Evolutionary conservation across 2,797 vertebrate species (phyloP), one percentile per base, ranked within the genome.

Genomic region (Iguana delicatissima): DNA sequence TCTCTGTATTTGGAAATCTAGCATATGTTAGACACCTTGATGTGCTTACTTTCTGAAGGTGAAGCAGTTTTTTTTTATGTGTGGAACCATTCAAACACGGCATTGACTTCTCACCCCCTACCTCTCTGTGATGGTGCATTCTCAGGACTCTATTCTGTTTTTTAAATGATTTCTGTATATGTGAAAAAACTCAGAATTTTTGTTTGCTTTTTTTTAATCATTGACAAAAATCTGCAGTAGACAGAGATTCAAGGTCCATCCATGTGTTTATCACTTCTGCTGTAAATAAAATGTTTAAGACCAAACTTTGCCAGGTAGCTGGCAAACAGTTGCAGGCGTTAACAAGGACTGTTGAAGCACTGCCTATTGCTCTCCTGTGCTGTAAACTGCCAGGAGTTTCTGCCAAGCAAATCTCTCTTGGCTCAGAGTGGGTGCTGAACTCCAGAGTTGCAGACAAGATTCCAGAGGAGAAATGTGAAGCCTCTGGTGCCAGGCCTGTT

Each of bases 391-490:
- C 86, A 88, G 80, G 73, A 84, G 59, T 26, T 84, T 46, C 46
- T 84, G 90, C 90, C 80, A 88, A 91, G 59, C 86, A 87, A 86
- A 72, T 88, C 73, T 79, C 55, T 67, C 46, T 79, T 79, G 81
- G 73, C 90, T 57, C 76, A 6, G 32, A 22, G 46, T 13, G 50
- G 38, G 35, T 29, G 52, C 46, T 26, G 55, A 59, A 67, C 89
- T 90, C 85, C 72, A 73, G 57, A 83, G 42, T 46, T 83, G 80
- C 80, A 77, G 85, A 90, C 42, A 77, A 83, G 80, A 84, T 88
- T 91, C 86, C 86, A 79, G 86, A 79, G 73, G 59, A 83, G 74
- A 87, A 80, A 89, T 76, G 76, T 91, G 85, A 91, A 87, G 69
- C 14, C 80, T 42, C 74, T 87, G 89, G 85, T 87, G 69, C 72